These are phyloP conservation scores for Helleia helle DNA, from an alignment of 2,888 invertebrate species.

Conservation along the genomic window DNA sequence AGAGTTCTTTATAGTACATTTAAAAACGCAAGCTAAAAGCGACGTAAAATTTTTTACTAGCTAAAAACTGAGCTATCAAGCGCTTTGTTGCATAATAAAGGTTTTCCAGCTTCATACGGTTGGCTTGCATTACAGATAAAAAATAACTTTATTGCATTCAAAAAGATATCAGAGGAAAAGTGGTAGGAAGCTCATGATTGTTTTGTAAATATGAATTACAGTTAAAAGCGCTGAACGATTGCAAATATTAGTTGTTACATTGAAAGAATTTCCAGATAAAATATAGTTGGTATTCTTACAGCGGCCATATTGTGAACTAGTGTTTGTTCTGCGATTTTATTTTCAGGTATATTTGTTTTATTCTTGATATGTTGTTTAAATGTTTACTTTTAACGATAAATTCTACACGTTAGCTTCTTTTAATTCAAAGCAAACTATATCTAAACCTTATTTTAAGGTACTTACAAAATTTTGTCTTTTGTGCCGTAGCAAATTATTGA, in stretches of 20 bases:
- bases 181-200: background rate
- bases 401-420: no score
- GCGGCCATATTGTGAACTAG: no score
- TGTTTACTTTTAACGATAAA: background rate
- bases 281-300: background rate
- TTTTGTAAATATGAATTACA: slow-evolving; percentile 4
- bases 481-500: no score
- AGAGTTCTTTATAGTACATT: background rate
- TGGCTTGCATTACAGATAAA: background rate
- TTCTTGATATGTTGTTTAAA: no score
- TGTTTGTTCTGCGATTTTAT: no score
- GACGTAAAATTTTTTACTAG: background rate
- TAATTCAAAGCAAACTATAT: no score
- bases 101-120: background rate
- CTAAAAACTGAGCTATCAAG: background rate
- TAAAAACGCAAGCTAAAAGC: background rate
- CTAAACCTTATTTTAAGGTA: no score
- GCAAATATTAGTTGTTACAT: slow-evolving; percentile 2
- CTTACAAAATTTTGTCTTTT: no score
- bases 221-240: background rate
- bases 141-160: background rate
- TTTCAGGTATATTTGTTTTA: no score
- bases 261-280: background rate
- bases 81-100: background rate
- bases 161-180: no score